Percentiles rank a stretch among this genome's conserved stretches.
phyloP scores from a whole-genome alignment of 2,888 invertebrate genomes.

The Habroteleia sp. region DNA sequence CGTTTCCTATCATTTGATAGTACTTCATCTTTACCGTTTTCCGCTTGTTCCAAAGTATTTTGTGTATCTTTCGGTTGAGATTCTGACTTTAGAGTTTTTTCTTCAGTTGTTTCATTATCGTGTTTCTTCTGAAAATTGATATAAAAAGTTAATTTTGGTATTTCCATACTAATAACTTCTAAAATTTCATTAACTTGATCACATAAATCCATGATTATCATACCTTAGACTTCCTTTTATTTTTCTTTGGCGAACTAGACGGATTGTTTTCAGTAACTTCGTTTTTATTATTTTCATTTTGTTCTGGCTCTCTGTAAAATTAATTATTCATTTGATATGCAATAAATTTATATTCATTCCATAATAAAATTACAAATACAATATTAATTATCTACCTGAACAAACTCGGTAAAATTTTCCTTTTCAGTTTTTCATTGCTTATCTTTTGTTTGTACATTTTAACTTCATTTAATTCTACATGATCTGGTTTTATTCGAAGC shows the following conservation, averaged over 20 bases:
- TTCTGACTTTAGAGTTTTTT: slow-evolving; percentile 69
- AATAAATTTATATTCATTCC: too few species aligned
- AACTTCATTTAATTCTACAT: slow-evolving; percentile 90
- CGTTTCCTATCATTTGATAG: slow-evolving; percentile 31
- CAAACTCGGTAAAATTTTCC: slow-evolving; percentile 89
- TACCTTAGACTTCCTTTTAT: slow-evolving; percentile 4
- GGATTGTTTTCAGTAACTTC: slow-evolving; percentile 24
- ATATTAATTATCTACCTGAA: slow-evolving; percentile 81
- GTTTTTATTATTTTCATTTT: slow-evolving; percentile 46
- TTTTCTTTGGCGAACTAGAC: slow-evolving; percentile 3
- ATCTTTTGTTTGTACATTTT: slow-evolving; percentile 89
- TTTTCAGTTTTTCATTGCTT: slow-evolving; percentile 87
- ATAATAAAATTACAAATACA: background rate
- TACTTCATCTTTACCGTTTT: slow-evolving; percentile 51
- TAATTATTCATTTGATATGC: too few species aligned
- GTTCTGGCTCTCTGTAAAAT: slow-evolving; percentile 37
- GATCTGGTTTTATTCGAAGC: slow-evolving; percentile 88
- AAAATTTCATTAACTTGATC: too few species aligned
- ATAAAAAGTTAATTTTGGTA: too few species aligned
- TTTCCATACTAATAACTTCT: too few species aligned
- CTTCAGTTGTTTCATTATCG: slow-evolving; percentile 32
- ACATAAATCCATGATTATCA: too few species aligned
- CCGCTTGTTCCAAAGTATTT: slow-evolving; percentile 46
- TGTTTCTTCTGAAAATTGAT: slow-evolving; percentile 59
- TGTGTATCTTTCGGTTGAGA: slow-evolving; percentile 16